Evolutionary conservation across 2,113 vertebrate species (phyloP).

Genomic region (Podarcis cretensis): DNA sequence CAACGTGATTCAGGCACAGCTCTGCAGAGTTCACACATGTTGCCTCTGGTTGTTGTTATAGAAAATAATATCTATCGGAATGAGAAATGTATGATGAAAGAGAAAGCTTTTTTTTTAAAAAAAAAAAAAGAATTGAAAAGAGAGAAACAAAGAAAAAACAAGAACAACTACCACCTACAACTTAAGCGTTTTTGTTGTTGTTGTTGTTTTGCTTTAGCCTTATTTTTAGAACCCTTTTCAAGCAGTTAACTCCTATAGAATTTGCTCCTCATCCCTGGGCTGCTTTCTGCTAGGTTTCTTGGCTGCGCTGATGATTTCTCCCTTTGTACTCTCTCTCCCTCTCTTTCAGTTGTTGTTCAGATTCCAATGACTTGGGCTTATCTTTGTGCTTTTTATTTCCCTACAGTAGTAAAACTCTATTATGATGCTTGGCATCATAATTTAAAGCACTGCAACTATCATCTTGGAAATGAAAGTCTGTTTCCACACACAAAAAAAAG

Average conservation of each 20-base stretch:
- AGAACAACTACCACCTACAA: no score
- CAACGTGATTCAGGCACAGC: background rate
- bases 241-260: conserved; percentile 44
- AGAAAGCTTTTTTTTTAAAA: background rate
- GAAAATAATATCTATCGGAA: background rate
- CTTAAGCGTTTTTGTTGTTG: no score
- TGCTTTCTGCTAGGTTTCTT: conserved; percentile 37
- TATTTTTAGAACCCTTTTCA: conserved; percentile 33
- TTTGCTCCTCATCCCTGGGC: conserved; percentile 24
- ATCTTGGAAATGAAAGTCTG: conserved; percentile 63
- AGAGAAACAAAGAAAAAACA: no score
- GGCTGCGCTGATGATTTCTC: conserved; percentile 30
- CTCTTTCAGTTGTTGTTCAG: conserved; percentile 52
- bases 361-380: conserved; percentile 69
- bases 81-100: background rate
- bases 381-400: conserved; percentile 74
- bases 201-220: conserved; percentile 19
- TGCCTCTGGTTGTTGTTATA: background rate
- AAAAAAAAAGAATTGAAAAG: background rate
- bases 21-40: background rate
- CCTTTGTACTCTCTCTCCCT: conserved; percentile 39
- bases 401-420: conserved; percentile 68
- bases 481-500: conserved; percentile 47
- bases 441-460: conserved; percentile 72
- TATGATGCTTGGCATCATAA: conserved; percentile 71